phyloP scores from a whole-genome alignment of 2,888 invertebrate genomes.

The Drosophila cyrtoloma region DNA sequence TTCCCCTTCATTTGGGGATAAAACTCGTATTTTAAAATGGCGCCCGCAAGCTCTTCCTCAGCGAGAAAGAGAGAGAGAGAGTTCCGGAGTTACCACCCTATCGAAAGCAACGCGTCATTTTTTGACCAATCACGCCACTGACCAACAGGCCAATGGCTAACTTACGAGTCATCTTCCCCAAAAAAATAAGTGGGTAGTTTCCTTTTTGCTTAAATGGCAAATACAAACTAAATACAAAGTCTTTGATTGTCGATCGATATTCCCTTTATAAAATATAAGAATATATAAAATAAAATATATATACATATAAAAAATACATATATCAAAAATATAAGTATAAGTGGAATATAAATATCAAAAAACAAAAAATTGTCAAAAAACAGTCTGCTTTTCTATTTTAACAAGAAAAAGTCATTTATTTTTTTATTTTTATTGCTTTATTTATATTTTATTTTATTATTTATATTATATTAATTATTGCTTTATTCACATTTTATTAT shows the following conservation, averaged over 20 bases:
- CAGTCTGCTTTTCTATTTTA: background rate
- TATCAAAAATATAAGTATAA: background rate
- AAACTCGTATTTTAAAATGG: constrained; percentile 17
- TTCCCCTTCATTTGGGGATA: background rate
- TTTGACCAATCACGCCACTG: constrained; percentile 2
- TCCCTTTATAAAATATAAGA: background rate
- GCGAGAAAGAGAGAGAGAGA: background rate
- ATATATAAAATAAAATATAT: background rate
- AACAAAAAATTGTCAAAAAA: background rate
- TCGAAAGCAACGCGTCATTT: background rate
- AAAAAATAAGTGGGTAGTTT: background rate
- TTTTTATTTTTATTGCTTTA: too few species aligned
- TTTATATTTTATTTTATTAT: background rate
- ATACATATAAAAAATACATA: background rate
- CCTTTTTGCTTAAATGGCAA: background rate
- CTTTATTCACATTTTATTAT: too few species aligned
- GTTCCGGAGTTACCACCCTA: background rate
- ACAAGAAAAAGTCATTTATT: background rate
- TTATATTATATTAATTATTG: background rate
- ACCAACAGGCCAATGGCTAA: background rate
- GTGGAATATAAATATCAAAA: background rate
- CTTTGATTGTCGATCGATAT: background rate
- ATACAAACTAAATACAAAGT: background rate
- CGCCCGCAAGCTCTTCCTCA: background rate
- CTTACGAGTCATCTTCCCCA: background rate